Evolutionary conservation across 2,797 vertebrate genomes (phyloP).

Genomic region (Falco concolor): DNA sequence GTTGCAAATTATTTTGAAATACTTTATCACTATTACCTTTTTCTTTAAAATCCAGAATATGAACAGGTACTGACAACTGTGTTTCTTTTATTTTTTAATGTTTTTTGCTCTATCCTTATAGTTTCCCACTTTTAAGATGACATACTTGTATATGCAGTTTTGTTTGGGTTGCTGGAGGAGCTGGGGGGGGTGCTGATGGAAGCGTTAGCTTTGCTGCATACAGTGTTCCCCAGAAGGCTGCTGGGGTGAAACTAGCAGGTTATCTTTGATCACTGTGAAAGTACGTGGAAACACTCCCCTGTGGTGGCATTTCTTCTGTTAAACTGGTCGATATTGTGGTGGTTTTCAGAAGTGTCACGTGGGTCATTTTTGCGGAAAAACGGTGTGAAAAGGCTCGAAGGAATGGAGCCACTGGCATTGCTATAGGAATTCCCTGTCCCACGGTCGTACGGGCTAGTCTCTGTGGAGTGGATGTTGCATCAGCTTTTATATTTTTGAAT

Average conservation of each 20-base stretch:
- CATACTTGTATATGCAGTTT: background rate
- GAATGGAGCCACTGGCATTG: background rate
- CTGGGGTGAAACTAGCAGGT: background rate
- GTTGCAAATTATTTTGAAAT: background rate
- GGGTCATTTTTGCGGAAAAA: background rate
- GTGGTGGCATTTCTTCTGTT: background rate
- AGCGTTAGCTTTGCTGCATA: background rate
- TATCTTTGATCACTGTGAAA: background rate
- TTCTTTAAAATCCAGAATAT: background rate
- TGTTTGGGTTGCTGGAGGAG: background rate
- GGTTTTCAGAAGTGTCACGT: background rate
- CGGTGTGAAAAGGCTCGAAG: background rate
- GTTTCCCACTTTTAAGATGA: background rate
- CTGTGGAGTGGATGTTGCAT: background rate
- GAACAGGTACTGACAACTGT: background rate
- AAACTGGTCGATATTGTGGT: accelerated
- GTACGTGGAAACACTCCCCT: background rate
- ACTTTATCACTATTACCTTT: background rate
- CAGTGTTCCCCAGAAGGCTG: background rate
- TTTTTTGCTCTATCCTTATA: background rate
- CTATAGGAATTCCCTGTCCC: background rate
- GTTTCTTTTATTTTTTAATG: background rate
- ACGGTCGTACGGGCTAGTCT: accelerated
- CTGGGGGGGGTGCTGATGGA: background rate
- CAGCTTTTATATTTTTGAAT: background rate